A percentile compares a stretch with the other conserved stretches of the same genome.
These are phyloP conservation scores for Bedellia somnulentella DNA, from an alignment of 2,888 invertebrate genomes.

Conservation along the genomic window DNA sequence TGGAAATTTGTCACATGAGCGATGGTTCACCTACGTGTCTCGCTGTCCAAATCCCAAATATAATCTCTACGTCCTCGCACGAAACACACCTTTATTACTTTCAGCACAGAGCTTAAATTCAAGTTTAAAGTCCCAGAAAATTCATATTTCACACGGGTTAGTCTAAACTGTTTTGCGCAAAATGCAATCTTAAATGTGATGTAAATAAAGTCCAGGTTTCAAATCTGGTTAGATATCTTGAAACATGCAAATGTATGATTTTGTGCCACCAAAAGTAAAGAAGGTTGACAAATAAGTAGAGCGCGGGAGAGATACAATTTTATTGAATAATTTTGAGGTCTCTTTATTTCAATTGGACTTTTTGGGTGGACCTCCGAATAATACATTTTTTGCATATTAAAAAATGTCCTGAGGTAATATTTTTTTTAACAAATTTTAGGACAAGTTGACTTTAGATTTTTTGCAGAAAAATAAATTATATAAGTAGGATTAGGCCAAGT, in stretches of 20 bases:
- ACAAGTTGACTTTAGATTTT: no score
- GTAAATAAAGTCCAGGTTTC: constrained; percentile 27
- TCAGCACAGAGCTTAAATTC: constrained; percentile 53
- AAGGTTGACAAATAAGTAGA: constrained; percentile 60
- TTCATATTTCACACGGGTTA: constrained; percentile 41
- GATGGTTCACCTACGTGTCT: constrained; percentile 60
- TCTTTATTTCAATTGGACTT: no score
- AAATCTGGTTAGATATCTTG: constrained; percentile 16
- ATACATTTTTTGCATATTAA: no score
- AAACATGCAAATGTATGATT: constrained; percentile 51
- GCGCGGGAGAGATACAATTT: no score
- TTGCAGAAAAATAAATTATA: no score
- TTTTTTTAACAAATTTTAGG: no score
- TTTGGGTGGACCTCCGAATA: no score
- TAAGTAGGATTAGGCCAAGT: no score
- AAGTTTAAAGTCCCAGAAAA: constrained; percentile 34
- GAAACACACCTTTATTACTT: constrained; percentile 61
- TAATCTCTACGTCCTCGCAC: constrained; percentile 48
- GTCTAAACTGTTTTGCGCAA: constrained; percentile 38
- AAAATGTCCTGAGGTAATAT: no score
- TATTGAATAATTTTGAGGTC: no score
- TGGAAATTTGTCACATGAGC: constrained; percentile 63
- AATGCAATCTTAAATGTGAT: constrained; percentile 47
- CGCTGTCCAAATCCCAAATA: constrained; percentile 35
- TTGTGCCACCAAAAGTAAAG: constrained; percentile 56